Base-by-base conservation (phyloP, 2,113 vertebrate species). In the Hypanus sabinus region DNA sequence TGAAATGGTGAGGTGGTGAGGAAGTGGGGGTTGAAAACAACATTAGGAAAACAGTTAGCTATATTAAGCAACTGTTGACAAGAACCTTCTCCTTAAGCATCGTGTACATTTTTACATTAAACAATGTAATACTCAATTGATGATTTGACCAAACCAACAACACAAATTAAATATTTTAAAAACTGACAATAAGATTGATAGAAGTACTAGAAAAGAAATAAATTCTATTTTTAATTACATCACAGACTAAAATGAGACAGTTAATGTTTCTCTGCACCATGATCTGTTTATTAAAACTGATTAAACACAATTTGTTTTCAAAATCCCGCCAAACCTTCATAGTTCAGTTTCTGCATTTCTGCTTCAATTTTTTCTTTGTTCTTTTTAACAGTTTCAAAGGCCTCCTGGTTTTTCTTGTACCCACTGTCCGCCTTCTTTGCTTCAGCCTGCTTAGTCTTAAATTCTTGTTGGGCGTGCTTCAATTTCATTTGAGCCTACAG, bases 401-500 rank as follows among this genome's bases (percentile, higher is more conserved):
- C 94, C 80, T 97, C 97, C 94, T 96, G 95, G 94, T 98, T 97
- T 94, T 98, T 98, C 95, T 97, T 97, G 95, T 98, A 99, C 30
- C 97, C 96, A 77, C 94, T 79, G 81, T 99, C 98, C 97, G 98
- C 97, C 94, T 98, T 98, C 95, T 98, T 98, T 90, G 98, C 97
- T 96, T 99, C 98, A 7, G 97, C 95, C 95, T 98, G 97, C 95
- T 98, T 99, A 94, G 95, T 96, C 95, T 99, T 98, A 94, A 99
- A 95, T 94, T 99, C 98, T 83, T 98, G 95, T 93, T 97, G 97
- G n/a, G 98, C 96, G 79, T 98, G 98, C 94, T 97, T 98, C 96
- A 99, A 94, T 71, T 98, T 99, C 98, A 99, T 98, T 94, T 98
- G 96, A 94, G 98, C 97, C 99, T 99, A 94, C 60, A 91, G 20